Evolutionary conservation across 2,888 invertebrate species (phyloP).

Genomic region (Elysia crispata): DNA sequence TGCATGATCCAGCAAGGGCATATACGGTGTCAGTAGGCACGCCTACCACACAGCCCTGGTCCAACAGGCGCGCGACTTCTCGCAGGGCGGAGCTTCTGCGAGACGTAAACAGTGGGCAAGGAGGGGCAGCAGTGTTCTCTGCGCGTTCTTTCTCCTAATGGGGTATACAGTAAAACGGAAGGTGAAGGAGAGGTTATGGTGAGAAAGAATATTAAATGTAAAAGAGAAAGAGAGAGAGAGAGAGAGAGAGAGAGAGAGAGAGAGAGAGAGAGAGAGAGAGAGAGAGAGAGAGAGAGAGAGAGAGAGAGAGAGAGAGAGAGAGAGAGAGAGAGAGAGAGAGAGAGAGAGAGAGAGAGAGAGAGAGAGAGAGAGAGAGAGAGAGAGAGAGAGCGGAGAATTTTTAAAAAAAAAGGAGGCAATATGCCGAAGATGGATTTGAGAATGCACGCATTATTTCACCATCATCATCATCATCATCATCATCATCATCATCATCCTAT

Average conservation of each 20-base stretch:
- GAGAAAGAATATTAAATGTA: background rate
- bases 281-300: no score
- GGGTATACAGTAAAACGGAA: background rate
- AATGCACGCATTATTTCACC: no score
- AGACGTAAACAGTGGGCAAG: constrained; percentile 58
- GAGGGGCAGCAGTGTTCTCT: constrained; percentile 46
- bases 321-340: no score
- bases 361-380: background rate
- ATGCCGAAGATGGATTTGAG: no score
- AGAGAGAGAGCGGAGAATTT: background rate
- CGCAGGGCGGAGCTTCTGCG: constrained; percentile 56
- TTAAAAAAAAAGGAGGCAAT: no score
- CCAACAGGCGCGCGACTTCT: constrained; percentile 56
- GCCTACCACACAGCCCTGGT: constrained; percentile 59
- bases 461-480: no score
- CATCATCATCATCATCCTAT: no score
- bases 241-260: no score
- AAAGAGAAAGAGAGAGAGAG: no score
- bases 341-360: background rate
- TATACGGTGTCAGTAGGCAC: constrained; percentile 66
- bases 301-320: no score
- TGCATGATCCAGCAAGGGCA: constrained; percentile 62
- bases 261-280: no score
- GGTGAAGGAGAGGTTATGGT: no score
- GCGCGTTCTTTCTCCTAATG: constrained; percentile 48